Evolutionary conservation across 2,888 invertebrate species (phyloP).

Genomic region (Sesia bembeciformis): DNA sequence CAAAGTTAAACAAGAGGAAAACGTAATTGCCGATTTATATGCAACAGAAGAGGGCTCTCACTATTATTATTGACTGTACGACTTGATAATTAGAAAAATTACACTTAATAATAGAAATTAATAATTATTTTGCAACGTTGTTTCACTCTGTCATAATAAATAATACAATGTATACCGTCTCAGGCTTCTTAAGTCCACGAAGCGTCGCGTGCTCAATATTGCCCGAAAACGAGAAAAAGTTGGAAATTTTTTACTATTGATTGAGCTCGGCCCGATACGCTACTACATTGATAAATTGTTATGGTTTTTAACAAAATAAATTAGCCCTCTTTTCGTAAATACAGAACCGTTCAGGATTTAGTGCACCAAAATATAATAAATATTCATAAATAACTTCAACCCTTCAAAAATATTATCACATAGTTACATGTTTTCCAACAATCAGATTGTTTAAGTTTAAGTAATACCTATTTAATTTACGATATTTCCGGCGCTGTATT

Average conservation of each 20-base stretch:
- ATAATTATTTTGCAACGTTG: conserved; percentile 14
- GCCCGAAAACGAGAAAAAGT: conserved; percentile 52
- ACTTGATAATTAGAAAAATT: too few species aligned
- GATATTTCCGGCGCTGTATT: too few species aligned
- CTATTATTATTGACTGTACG: too few species aligned
- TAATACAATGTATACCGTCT: conserved; percentile 50
- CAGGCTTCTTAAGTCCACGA: conserved; percentile 36
- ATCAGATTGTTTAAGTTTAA: too few species aligned
- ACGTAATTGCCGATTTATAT: too few species aligned
- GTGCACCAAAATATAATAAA: conserved; percentile 8
- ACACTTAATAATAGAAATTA: too few species aligned
- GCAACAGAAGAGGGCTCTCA: too few species aligned
- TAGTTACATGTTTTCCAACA: too few species aligned
- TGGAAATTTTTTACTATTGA: conserved; percentile 59
- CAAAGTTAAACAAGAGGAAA: too few species aligned
- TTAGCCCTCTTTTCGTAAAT: conserved; percentile 25
- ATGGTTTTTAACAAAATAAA: conserved; percentile 47
- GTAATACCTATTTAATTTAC: too few species aligned
- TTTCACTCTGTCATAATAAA: conserved; percentile 49
- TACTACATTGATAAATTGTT: conserved; percentile 61
- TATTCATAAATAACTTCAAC: not conserved
- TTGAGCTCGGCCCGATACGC: conserved; percentile 53
- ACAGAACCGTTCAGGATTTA: conserved; percentile 13
- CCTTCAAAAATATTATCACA: too few species aligned
- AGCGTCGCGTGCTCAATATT: conserved; percentile 63